Evolutionary conservation across 2,113 vertebrate genomes (phyloP), one percentile per base, ranked within the genome.

Genomic region (Oreochromis tanganicae): DNA sequence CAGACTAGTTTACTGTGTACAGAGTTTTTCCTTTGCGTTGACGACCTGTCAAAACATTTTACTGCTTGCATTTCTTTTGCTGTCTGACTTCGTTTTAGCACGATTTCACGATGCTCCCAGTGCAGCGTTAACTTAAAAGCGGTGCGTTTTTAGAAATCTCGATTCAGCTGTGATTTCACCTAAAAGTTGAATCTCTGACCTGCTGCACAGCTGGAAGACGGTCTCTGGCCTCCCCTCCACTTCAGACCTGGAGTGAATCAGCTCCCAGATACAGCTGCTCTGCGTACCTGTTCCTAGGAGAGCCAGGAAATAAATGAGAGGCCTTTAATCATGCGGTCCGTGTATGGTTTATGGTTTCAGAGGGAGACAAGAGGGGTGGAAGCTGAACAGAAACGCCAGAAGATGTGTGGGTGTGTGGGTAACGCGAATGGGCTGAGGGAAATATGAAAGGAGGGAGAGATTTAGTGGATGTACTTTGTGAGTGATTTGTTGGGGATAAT

Each of bases 241-340:
- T 90, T 99, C 98, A 66, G 98, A 99, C 93, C 97, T 97, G 1
- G 97, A 99, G 91, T 99, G 99, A 94, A 99, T 97, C 95, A 99
- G 95, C 94, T 99, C 99, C 98, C 99, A 99, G 71, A 98, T 95
- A 86, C 97, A 98, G 94, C 96, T 98, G 84, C 97, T 98, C 82
- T 99, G 98, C 52, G 97, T 95, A 89, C 97, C 97, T 95, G 94
- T 89, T 50, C 89, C 93, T 94, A 63, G 4, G 55, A 89, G 86
- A 80, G 73, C 9, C 8, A 71, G 48, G 81, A 84, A 87, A 89
- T 59, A 85, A 90, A 87, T 38, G 38, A 87, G 86, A 87, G 56
- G 71, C 83, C 92, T 92, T 93, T 91, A 93, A 93, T 91, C 87
- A 90, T 24, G 24, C 81, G 16, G 80, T 81, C 87, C 73, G 86